These are phyloP conservation scores for Alosa alosa DNA, from an alignment of 2,113 vertebrate genomes.

Conservation along the genomic window DNA sequence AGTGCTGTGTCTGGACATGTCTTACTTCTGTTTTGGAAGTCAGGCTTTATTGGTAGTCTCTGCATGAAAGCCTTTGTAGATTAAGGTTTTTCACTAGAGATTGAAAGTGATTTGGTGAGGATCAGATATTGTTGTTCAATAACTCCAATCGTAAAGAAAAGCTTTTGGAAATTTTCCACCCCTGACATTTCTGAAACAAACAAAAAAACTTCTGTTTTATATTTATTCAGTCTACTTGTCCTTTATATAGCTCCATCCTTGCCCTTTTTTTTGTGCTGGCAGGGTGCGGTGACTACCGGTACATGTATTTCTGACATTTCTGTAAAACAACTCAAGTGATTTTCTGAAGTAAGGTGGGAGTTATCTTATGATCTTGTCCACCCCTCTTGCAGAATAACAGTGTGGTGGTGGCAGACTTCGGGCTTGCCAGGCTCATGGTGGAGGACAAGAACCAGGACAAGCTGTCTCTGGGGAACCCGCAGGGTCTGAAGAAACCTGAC, in stretches of 20 bases:
- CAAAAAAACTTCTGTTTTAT: neutral
- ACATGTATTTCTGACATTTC: neutral
- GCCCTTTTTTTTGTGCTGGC: neutral
- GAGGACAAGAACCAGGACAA: constrained; percentile 83
- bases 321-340: neutral
- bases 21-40: neutral
- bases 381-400: constrained; percentile 77
- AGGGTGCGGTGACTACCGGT: neutral
- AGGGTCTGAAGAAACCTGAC: constrained; percentile 84
- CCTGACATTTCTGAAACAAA: constrained; percentile 6
- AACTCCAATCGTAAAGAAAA: neutral
- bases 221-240: neutral
- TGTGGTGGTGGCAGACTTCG: constrained; percentile 94
- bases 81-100: neutral
- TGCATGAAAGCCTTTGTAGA: neutral
- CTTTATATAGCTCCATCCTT: constrained; percentile 4
- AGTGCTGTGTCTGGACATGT: neutral
- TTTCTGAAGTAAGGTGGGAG: neutral
- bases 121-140: neutral
- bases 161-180: neutral
- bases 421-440: constrained; percentile 88
- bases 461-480: constrained; percentile 71
- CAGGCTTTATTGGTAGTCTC: neutral
- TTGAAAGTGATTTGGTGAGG: neutral
- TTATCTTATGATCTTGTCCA: neutral